These are phyloP conservation scores for Cochlearius cochlearius DNA, from an alignment of 2,113 vertebrate genomes.

Conservation along the genomic window DNA sequence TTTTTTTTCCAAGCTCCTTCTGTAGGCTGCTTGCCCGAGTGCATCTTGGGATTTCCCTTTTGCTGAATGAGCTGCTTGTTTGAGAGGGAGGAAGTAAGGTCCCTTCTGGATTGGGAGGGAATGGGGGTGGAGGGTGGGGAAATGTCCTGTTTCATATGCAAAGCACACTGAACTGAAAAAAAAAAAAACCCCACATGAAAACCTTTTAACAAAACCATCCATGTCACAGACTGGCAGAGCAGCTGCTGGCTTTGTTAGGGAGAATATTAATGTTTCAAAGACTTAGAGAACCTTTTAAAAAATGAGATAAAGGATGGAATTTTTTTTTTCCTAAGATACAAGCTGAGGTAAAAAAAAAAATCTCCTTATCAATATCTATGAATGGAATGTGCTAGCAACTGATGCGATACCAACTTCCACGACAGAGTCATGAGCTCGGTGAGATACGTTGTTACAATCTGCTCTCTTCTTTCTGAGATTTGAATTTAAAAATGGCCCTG, in stretches of 20 bases:
- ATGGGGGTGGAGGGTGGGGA: slow-evolving; percentile 61
- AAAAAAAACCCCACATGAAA: slow-evolving; percentile 19
- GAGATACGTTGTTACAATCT: rapidly evolving
- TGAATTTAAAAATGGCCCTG: background rate
- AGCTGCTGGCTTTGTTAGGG: slow-evolving; percentile 73
- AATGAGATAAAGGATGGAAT: background rate
- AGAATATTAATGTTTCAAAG: slow-evolving; percentile 68
- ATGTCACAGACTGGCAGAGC: slow-evolving; percentile 67
- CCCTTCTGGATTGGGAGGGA: slow-evolving; percentile 77
- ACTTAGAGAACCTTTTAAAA: slow-evolving; percentile 2
- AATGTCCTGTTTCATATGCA: slow-evolving; percentile 84
- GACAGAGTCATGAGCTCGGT: background rate
- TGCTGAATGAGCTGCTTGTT: slow-evolving; percentile 85
- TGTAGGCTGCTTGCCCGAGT: slow-evolving; percentile 51
- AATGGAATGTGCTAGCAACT: background rate
- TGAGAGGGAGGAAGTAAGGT: slow-evolving; percentile 81
- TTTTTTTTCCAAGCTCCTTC: background rate
- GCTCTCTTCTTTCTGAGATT: background rate
- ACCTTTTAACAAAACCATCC: slow-evolving; percentile 75
- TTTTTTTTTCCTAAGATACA: background rate
- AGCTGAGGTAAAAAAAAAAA: background rate
- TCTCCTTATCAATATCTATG: background rate
- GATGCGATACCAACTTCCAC: background rate
- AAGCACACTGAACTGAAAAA: slow-evolving; percentile 67
- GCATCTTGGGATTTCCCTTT: slow-evolving; percentile 81